A percentile compares a stretch with the other conserved stretches of the same genome.
phyloP scores from a whole-genome alignment of 2,888 invertebrate genomes.

The Schizotus pectinicornis region DNA sequence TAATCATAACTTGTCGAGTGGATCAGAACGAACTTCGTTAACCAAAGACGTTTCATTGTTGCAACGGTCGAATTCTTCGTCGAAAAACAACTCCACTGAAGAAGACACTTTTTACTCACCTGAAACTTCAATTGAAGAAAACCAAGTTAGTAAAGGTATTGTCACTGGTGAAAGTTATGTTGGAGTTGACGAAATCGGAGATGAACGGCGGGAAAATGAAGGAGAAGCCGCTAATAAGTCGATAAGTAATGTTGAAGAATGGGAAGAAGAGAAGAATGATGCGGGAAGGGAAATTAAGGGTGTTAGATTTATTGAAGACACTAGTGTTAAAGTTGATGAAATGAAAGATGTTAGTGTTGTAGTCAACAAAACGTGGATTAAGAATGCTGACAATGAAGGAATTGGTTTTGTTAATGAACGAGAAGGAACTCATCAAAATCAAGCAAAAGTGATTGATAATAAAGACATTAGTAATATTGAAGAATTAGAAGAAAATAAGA shows the following conservation, averaged over 20 bases:
- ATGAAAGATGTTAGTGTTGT: conserved; percentile 7
- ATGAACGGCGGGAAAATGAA: conserved; percentile 4
- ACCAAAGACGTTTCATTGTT: conserved; percentile 19
- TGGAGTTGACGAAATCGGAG: not conserved
- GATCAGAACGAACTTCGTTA: conserved; percentile 7
- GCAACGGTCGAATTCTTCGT: conserved; percentile 21
- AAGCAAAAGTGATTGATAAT: not conserved
- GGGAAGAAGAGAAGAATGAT: conserved; percentile 1
- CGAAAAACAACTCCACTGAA: conserved; percentile 28
- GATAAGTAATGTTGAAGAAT: conserved; percentile 7
- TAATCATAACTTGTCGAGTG: conserved; percentile 19
- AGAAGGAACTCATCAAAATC: not conserved
- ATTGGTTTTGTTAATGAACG: not conserved
- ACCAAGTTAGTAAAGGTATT: conserved; percentile 15
- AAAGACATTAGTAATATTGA: not conserved
- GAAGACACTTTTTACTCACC: conserved; percentile 45
- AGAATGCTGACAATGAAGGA: not conserved
- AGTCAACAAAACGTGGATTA: too few relatives aligned
- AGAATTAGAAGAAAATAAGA: too few relatives aligned
- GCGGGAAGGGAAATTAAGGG: too few relatives aligned
- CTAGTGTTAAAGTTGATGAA: too few relatives aligned
- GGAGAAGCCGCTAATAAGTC: not conserved
- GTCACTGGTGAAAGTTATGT: not conserved
- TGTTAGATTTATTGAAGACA: too few relatives aligned
- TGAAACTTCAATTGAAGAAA: conserved; percentile 35